A percentile compares a stretch with the other conserved stretches of the same genome.
phyloP scores from a whole-genome alignment of 2,797 vertebrate genomes.

The Xenentodon cancila region DNA sequence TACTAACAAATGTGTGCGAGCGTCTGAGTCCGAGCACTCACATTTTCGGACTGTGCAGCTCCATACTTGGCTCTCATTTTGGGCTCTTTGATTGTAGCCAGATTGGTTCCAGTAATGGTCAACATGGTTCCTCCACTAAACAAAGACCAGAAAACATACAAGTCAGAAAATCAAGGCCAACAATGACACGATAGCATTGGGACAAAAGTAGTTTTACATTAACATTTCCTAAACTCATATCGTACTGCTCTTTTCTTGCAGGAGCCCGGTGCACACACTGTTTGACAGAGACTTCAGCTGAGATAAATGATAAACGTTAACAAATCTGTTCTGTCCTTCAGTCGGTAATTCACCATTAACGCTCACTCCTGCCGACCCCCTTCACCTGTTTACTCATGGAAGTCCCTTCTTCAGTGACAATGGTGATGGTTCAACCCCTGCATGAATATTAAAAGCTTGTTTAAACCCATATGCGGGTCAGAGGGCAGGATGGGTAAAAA shows the following conservation, averaged over 20 bases:
- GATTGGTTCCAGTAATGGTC: conserved; percentile 92
- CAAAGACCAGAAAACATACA: conserved; percentile 29
- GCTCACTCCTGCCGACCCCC: conserved; percentile 43
- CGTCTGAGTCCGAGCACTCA: conserved; percentile 78
- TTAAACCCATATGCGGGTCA: conserved; percentile 57
- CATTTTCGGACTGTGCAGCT: conserved; percentile 87
- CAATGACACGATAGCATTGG: conserved; percentile 2
- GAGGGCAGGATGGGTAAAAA: conserved; percentile 30
- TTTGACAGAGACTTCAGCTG: conserved; percentile 27
- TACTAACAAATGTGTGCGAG: conserved; percentile 35
- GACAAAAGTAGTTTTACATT: conserved; percentile 6
- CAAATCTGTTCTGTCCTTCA: conserved; percentile 58
- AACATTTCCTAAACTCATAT: conserved; percentile 14
- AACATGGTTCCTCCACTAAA: conserved; percentile 91
- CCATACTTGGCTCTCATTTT: conserved; percentile 95
- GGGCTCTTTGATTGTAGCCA: conserved; percentile 94
- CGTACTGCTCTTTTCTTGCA: conserved; percentile 5
- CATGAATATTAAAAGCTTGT: conserved; percentile 67
- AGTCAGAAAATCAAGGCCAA: conserved; percentile 16
- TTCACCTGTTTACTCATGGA: conserved; percentile 56
- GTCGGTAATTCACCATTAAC: conserved; percentile 59
- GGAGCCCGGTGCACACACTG: conserved; percentile 10
- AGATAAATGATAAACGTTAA: conserved; percentile 60
- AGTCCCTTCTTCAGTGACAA: conserved; percentile 58
- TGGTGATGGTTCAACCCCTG: conserved; percentile 46